These are phyloP conservation scores for Podarcis raffonei DNA, from an alignment of 2,113 vertebrate species.

Conservation along the genomic window DNA sequence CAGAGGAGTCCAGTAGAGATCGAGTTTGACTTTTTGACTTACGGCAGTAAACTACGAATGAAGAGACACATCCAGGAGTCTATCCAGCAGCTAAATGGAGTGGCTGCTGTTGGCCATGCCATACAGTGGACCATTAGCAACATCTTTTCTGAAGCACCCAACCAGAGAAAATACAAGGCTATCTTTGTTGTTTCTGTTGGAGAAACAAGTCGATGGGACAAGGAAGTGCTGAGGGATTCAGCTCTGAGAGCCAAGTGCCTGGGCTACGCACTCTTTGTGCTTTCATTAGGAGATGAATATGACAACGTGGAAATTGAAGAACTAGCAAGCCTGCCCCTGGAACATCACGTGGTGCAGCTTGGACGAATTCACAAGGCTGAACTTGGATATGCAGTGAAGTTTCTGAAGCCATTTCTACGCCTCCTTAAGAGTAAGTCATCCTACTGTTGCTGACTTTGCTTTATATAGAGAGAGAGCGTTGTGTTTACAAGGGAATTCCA, in stretches of 20 bases:
- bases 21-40: slow-evolving; percentile 71
- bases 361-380: slow-evolving; percentile 69
- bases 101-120: slow-evolving; percentile 55
- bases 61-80: slow-evolving; percentile 58
- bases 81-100: slow-evolving; percentile 46
- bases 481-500: background rate
- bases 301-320: slow-evolving; percentile 62
- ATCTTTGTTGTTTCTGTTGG: slow-evolving; percentile 71
- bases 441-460: background rate
- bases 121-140: slow-evolving; percentile 67
- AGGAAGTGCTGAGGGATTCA: slow-evolving; percentile 49
- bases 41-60: slow-evolving; percentile 47
- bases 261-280: slow-evolving; percentile 70
- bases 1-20: slow-evolving; percentile 40
- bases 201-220: slow-evolving; percentile 64
- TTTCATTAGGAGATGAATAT: slow-evolving; percentile 68
- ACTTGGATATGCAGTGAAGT: slow-evolving; percentile 65
- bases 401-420: slow-evolving; percentile 64
- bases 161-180: slow-evolving; percentile 60
- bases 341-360: slow-evolving; percentile 72
- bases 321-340: slow-evolving; percentile 66
- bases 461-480: background rate
- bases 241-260: slow-evolving; percentile 72
- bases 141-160: slow-evolving; percentile 56
- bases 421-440: slow-evolving; percentile 72